Conservation (phyloP, 1,140 invertebrate genomes). For the Scaptomyza montana region DNA sequence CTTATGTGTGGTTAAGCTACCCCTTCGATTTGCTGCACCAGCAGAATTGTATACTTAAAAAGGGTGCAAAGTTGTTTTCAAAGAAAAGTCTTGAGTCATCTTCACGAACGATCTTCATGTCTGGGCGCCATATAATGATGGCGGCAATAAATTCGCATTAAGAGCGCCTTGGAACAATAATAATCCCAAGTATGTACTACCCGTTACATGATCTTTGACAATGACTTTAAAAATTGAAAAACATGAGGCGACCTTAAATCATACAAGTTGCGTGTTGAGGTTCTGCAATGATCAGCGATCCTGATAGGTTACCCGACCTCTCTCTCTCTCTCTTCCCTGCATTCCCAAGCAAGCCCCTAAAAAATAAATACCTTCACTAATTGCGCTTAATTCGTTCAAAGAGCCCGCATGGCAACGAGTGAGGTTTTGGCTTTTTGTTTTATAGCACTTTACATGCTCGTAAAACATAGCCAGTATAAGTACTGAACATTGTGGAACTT, state of each 20-base stretch:
- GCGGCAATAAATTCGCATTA: constrained; percentile 81
- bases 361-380: constrained; percentile 67
- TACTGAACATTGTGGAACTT: constrained; percentile 31
- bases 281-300: constrained; percentile 32
- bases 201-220: constrained; percentile 39
- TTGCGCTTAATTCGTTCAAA: constrained; percentile 80
- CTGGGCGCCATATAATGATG: constrained; percentile 63
- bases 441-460: constrained; percentile 46
- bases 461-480: constrained; percentile 52
- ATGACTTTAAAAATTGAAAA: constrained; percentile 36
- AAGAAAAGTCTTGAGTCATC: constrained; percentile 73
- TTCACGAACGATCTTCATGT: constrained; percentile 58
- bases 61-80: constrained; percentile 58
- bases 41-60: constrained; percentile 54
- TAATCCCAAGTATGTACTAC: constrained; percentile 36
- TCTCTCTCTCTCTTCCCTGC: neutral
- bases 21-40: constrained; percentile 37
- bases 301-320: constrained; percentile 14
- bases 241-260: constrained; percentile 31
- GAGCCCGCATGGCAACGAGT: constrained; percentile 61
- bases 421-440: constrained; percentile 52
- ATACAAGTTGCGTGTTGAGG: constrained; percentile 35
- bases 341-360: neutral
- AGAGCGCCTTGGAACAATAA: constrained; percentile 53
- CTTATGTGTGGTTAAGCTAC: constrained; percentile 44